Percentiles rank a stretch among this genome's conserved stretches.
These are phyloP conservation scores for Hippoglossus stenolepis DNA, from an alignment of 2,113 vertebrate species.

Conservation along the genomic window DNA sequence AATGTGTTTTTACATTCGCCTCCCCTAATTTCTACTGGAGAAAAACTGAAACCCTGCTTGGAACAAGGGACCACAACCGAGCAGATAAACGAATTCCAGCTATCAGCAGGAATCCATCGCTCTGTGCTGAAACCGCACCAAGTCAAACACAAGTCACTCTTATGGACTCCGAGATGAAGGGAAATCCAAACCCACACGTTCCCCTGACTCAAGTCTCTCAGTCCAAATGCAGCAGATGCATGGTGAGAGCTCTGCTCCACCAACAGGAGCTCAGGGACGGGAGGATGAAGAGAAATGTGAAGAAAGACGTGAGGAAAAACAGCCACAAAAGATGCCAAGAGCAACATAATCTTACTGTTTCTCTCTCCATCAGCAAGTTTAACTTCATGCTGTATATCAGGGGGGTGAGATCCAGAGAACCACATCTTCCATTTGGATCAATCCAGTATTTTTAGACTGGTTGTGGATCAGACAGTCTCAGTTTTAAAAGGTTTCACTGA, in stretches of 20 bases:
- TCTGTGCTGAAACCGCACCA: constrained; percentile 76
- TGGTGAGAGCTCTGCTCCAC: constrained; percentile 58
- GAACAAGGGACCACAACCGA: constrained; percentile 60
- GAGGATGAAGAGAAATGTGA: constrained; percentile 69
- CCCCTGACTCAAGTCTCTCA: constrained; percentile 62
- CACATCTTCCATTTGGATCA: constrained; percentile 46
- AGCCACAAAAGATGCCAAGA: constrained; percentile 66
- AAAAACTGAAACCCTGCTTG: constrained; percentile 52
- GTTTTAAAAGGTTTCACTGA: constrained; percentile 11
- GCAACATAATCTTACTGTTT: constrained; percentile 68
- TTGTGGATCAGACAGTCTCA: constrained; percentile 15
- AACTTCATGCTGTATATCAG: constrained; percentile 63
- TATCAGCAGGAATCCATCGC: constrained; percentile 72
- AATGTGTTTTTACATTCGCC: constrained; percentile 41
- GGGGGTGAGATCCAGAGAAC: constrained; percentile 36
- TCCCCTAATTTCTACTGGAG: constrained; percentile 38
- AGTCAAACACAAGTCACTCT: constrained; percentile 79
- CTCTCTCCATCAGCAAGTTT: constrained; percentile 79
- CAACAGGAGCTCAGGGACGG: constrained; percentile 57
- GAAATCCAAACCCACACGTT: constrained; percentile 76
- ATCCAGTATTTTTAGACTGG: constrained; percentile 38
- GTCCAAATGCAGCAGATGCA: constrained; percentile 61
- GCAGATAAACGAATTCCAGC: constrained; percentile 77
- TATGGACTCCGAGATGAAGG: constrained; percentile 69
- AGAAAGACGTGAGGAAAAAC: constrained; percentile 59